Evolutionary conservation across 2,888 invertebrate species (phyloP), one percentile per base, ranked within the genome.

Genomic region (Mesorhabditis belari): DNA sequence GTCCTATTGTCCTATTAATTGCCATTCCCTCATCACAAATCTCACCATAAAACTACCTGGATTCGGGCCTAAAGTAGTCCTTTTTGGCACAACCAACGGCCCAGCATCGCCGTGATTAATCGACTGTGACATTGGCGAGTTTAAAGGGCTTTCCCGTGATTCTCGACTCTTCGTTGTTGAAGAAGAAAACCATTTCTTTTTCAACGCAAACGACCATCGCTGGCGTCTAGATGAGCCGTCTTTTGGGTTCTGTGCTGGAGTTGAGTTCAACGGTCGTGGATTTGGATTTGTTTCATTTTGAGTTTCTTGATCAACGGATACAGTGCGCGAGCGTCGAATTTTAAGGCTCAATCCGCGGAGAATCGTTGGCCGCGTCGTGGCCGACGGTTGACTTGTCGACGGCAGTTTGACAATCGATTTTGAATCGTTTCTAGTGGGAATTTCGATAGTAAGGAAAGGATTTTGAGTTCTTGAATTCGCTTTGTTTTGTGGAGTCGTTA

Each of bases 121-220:
- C 50, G 5, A 55, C 54, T 5, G 58, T 58, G 44, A 55, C n/a
- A n/a, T 57, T 49, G 28, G 64, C 35, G 17, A 58, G 62, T 19
- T 35, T n/a, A 35, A 54, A 54, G 24, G 55, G 25, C 27, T 57
- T 57, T 67, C 67, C 54, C 63, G 62, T 56, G 63, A 61, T 49
- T 66, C 64, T 49, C 70, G 60, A 51, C 57, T 63, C 27, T 21
- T 49, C 27, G 58, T 29, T 3, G 70, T 64, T 5, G 66, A 65
- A 26, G 70, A 69, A n/a, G 70, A 70, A 58, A 75, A 75, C 75
- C 75, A 75, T 12, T 71, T 62, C 25, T 70, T 63, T 60, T 70
- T 71, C 29, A 75, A 58, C 19, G 75, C 75, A 60, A 74, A 75
- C 44, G 70, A 69, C 75, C 75, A 75, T n/a, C 71, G 61, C 12